Evolutionary conservation across 2,797 vertebrate species (phyloP).

Genomic region (Malurus splendens): DNA sequence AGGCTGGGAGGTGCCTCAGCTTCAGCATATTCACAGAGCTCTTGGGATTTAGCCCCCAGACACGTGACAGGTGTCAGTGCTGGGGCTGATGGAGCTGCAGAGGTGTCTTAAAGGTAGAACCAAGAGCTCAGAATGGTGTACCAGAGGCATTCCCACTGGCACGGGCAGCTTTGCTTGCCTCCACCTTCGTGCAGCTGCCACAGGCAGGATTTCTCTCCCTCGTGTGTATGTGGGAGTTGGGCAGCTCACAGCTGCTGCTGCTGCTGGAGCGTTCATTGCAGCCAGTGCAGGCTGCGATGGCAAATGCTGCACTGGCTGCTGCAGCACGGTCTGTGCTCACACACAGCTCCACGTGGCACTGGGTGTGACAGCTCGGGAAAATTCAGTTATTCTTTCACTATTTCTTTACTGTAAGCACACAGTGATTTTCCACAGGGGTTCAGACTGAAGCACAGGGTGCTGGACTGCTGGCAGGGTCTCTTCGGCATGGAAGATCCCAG

Average conservation of each 20-base stretch:
- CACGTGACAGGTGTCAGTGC: neutral
- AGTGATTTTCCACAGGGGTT: neutral
- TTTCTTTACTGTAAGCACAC: neutral
- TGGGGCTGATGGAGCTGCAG: neutral
- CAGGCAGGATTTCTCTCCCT: neutral
- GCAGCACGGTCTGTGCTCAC: neutral
- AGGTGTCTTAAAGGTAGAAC: neutral
- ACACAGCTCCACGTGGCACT: accelerated
- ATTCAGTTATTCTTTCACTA: neutral
- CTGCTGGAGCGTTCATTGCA: neutral
- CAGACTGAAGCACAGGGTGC: accelerated
- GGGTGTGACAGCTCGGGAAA: neutral
- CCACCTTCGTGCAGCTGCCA: neutral
- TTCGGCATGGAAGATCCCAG: accelerated
- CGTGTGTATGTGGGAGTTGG: neutral
- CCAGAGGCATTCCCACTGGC: neutral
- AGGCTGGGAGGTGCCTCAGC: neutral
- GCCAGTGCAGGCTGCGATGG: neutral
- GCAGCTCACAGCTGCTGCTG: neutral
- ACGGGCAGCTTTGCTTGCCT: accelerated
- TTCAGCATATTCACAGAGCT: neutral
- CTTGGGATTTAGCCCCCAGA: neutral
- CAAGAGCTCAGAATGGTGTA: neutral
- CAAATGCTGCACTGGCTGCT: neutral
- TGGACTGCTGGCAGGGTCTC: neutral